Evolutionary conservation across 2,797 vertebrate species (phyloP).

Genomic region (Naso thynnoides): DNA sequence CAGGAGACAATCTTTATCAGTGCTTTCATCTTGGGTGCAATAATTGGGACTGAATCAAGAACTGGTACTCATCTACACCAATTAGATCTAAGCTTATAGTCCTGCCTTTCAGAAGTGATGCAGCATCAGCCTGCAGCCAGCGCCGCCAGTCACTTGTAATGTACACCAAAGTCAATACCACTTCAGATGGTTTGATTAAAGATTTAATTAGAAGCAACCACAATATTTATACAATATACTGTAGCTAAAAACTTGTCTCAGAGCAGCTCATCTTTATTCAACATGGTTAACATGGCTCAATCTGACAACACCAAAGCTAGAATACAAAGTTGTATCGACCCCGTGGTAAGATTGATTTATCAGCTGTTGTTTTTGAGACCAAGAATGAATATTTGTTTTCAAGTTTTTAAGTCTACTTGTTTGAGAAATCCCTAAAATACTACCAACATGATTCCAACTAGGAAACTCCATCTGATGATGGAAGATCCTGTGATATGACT

Average conservation of each 20-base stretch:
- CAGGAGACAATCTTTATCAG: slow-evolving; percentile 14
- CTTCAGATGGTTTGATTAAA: slow-evolving; percentile 18
- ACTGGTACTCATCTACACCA: slow-evolving; percentile 36
- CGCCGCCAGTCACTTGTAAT: slow-evolving; percentile 32
- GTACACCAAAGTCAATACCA: slow-evolving; percentile 25
- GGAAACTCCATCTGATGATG: no score
- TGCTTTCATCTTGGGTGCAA: slow-evolving; percentile 28
- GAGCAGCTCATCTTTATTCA: background rate
- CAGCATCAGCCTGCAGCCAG: slow-evolving; percentile 21
- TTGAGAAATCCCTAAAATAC: background rate
- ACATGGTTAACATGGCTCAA: background rate
- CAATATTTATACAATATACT: background rate
- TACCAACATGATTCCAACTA: no score
- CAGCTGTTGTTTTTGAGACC: background rate
- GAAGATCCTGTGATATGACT: no score
- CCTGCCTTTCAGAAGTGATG: slow-evolving; percentile 47
- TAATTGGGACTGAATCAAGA: slow-evolving; percentile 48
- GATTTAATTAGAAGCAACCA: slow-evolving; percentile 13
- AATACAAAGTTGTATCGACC: background rate
- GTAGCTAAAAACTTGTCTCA: background rate
- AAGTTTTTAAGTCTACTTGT: background rate
- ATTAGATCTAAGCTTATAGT: slow-evolving; percentile 53
- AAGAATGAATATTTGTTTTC: background rate
- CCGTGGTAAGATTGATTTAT: background rate
- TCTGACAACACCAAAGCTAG: background rate